A percentile compares a stretch with the other conserved stretches of the same genome.
Conservation (phyloP, 2,113 vertebrate genomes). For the Ciconia stormi region DNA sequence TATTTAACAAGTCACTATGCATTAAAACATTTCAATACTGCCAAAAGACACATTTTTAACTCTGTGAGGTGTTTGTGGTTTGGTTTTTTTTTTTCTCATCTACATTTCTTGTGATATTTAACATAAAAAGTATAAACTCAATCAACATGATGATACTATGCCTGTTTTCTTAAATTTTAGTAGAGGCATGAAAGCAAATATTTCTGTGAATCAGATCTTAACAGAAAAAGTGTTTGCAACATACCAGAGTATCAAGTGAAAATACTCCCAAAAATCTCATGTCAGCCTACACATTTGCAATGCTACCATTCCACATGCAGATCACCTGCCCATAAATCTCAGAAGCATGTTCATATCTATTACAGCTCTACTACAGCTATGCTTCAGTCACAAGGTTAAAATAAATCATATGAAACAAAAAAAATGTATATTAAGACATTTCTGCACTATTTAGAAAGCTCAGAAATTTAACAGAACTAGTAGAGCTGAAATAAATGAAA, state of each 20-base stretch:
- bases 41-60: neutral
- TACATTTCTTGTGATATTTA: neutral
- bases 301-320: neutral
- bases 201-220: neutral
- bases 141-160: neutral
- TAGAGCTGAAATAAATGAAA: neutral
- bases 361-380: neutral
- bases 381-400: neutral
- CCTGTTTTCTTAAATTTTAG: neutral
- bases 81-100: neutral
- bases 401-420: neutral
- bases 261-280: neutral
- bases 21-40: neutral
- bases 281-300: neutral
- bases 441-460: neutral
- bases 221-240: neutral
- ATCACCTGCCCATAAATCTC: neutral
- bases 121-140: neutral
- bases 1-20: neutral
- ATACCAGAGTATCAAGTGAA: neutral
- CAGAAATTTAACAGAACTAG: neutral
- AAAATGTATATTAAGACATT: neutral
- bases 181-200: neutral
- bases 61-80: neutral
- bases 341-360: neutral